Base-by-base conservation (phyloP, 2,797 vertebrate genomes). In the Gymnoscopelus microlampas region DNA sequence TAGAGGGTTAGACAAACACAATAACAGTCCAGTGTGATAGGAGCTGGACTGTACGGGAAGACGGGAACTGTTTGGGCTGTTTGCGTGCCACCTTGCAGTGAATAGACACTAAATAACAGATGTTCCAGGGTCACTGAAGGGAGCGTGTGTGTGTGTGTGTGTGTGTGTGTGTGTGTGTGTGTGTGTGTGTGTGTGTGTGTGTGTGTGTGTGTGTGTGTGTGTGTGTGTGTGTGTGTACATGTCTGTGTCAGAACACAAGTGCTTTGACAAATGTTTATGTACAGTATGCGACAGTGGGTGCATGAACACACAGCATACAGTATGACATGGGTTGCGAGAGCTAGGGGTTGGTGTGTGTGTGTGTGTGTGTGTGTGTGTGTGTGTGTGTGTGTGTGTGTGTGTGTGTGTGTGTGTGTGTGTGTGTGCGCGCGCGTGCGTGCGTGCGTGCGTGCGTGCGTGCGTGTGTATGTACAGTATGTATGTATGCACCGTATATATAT, bases 1-100 rank as follows among this genome's bases (percentile, higher is more conserved):
- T 91, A 88, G 63, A 7, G 29, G 68, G 66, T 64, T 15, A 70
- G 9, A 84, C 58, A 71, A 87, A 84, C 83, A 88, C 84, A 80
- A 84, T 62, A 68, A 83, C 85, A 83, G 87, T 85, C 82, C 85
- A 82, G 81, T 75, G 60, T 64, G 61, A 73, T 71, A 47, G 26
- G 32, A 35, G 56, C 56, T 57, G 44, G 23, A 65, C 60, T 10
- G 19, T 10, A 24, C 3, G n/a, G 50, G 0, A 10, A 5, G 53
- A n/a, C 15, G 7, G 24, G 11, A 39, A 44, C 39, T 44, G 39
- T 2, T 2, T 1, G 15, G 53, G 2, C 9, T 50, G 66, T 66
- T 8, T 53, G 59, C 13, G 66, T 49, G 79, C 73, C 77, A 74
- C 58, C 55, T 63, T 10, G 6, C 3, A 14, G 55, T 57, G 15